Percentiles rank a stretch among this genome's conserved stretches.
phyloP scores from a whole-genome alignment of 2,888 invertebrate species.

The Eugnorisma glareosa region DNA sequence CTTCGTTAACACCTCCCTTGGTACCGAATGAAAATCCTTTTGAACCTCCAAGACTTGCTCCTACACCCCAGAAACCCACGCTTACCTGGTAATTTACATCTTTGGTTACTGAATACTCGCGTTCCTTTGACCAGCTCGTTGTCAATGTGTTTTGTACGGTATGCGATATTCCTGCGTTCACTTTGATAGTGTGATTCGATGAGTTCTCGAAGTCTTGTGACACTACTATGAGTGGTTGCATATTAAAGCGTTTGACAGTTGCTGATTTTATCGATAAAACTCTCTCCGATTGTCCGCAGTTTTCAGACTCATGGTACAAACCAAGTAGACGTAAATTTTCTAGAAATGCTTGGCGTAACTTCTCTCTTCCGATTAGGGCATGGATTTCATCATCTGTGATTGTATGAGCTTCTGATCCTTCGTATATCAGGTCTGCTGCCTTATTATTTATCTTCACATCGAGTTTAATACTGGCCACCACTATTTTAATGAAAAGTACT shows the following conservation, averaged over 20 bases:
- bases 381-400: conserved; percentile 73
- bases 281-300: conserved; percentile 77
- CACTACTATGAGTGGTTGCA: conserved; percentile 71
- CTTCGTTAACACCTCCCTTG: conserved; percentile 80
- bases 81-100: conserved; percentile 77
- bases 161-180: conserved; percentile 82
- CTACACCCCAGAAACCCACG: not conserved
- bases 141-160: conserved; percentile 80
- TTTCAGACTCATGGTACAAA: not conserved
- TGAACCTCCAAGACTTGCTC: conserved; percentile 58
- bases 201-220: conserved; percentile 80
- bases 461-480: conserved; percentile 47
- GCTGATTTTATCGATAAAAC: conserved; percentile 75
- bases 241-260: conserved; percentile 68
- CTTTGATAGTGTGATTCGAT: conserved; percentile 78
- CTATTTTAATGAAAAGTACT: conserved; percentile 37
- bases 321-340: not conserved
- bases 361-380: conserved; percentile 66
- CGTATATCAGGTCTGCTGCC: conserved; percentile 69
- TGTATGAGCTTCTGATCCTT: conserved; percentile 72
- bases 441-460: conserved; percentile 75
- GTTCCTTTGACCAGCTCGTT: conserved; percentile 77
- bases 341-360: conserved; percentile 54
- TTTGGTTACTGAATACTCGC: conserved; percentile 77
- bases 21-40: conserved; percentile 78